Evolutionary conservation across 2,888 invertebrate genomes (phyloP), one percentile per base, ranked within the genome.

Genomic region (Mesorhabditis spiculigera): DNA sequence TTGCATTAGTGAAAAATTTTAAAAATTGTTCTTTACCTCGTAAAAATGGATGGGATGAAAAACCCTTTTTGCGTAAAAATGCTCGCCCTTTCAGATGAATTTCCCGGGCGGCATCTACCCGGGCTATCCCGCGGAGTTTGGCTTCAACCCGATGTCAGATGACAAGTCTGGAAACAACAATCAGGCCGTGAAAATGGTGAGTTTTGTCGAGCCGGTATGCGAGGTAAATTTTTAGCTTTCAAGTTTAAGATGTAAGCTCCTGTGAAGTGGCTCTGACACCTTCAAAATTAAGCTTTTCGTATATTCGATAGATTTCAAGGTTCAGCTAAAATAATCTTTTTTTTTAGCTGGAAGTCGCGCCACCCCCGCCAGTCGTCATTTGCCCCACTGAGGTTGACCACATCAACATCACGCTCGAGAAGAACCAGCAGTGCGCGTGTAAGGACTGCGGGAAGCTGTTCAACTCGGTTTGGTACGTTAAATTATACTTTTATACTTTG

Each of bases 401-500:
- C 71, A 80, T 82, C 69, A 81, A 81, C 71, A 78, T 85, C 16
- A 81, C 80, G 3, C 75, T 85, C 65, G 82, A 85, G 75, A 85
- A 85, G 74, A 85, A 85, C 67, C 85, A 85, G 68, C 83, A 82
- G 68, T 85, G 85, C 69, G 80, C 81, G 42, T 85, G 85, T 80
- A 82, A 82, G 75, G 83, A 82, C 67, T 85, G 85, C 71, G 84
- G 83, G n/a, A 85, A 85, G 73, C 73, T 85, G 42, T 83, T 82
- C 75, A 82, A 82, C 68, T 82, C 82, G 4, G 84, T 83, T 16
- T 84, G 85, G 85, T 85, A 50, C 10, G 58, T 50, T n/a, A n/a
- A n/a, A n/a, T n/a, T n/a, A n/a, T n/a, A n/a, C n/a, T n/a, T n/a
- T n/a, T n/a, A n/a, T n/a, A n/a, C n/a, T n/a, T n/a, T n/a, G n/a